A percentile compares a stretch with the other conserved stretches of the same genome.
These are phyloP conservation scores for Tachyglossus aculeatus DNA, from an alignment of 2,797 vertebrate genomes.

Conservation along the genomic window DNA sequence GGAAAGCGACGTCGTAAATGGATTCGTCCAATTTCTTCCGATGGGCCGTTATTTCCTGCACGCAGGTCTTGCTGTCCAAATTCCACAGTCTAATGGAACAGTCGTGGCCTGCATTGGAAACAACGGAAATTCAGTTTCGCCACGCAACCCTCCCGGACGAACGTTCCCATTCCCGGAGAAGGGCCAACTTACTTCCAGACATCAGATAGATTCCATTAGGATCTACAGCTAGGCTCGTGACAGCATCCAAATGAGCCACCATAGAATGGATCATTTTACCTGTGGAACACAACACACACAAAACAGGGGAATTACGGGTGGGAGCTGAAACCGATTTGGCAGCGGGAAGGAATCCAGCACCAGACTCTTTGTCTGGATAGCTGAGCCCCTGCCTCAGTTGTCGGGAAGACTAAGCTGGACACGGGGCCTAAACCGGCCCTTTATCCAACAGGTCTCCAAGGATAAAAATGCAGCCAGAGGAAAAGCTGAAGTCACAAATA, in stretches of 20 bases:
- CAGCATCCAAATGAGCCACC: slow-evolving; percentile 98
- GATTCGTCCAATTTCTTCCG: slow-evolving; percentile 98
- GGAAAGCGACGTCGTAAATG: slow-evolving; percentile 98
- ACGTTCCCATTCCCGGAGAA: background rate
- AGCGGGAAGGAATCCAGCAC: too few relatives aligned
- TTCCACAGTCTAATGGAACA: slow-evolving; percentile 98
- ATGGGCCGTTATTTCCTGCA: slow-evolving; percentile 98
- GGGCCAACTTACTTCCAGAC: slow-evolving; percentile 91
- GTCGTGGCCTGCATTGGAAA: slow-evolving; percentile 87
- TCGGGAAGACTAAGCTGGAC: too few relatives aligned
- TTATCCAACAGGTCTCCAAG: too few relatives aligned
- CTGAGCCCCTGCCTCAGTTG: too few relatives aligned
- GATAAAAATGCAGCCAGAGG: too few relatives aligned
- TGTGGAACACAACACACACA: slow-evolving; percentile 65
- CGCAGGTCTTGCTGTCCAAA: slow-evolving; percentile 97
- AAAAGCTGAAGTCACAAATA: too few relatives aligned
- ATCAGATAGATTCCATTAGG: slow-evolving; percentile 99
- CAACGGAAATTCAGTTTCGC: slow-evolving; percentile 18
- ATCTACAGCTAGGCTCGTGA: slow-evolving; percentile 97
- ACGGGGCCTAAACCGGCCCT: too few relatives aligned
- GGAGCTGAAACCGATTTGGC: too few relatives aligned
- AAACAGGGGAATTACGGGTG: too few relatives aligned
- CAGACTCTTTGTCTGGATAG: too few relatives aligned
- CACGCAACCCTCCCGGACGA: slow-evolving; percentile 9
- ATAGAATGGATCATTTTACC: slow-evolving; percentile 97